Conservation (phyloP, 1,140 invertebrate species). For the Lethrus apterus region DNA sequence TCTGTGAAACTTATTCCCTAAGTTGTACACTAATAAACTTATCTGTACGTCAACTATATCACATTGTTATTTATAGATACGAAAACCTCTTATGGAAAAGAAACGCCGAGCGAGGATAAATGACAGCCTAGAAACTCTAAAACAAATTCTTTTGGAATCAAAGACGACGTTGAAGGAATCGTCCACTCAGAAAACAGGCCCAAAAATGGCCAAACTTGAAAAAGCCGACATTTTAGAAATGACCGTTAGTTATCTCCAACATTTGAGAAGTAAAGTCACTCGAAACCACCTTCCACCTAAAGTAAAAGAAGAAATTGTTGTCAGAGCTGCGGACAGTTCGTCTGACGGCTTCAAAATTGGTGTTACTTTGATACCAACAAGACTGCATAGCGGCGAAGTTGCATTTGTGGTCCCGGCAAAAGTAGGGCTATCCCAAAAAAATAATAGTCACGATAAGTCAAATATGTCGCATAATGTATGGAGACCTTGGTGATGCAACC, state of each 20-base stretch:
- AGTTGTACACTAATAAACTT: too few species aligned
- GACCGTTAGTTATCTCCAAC: conserved; percentile 53
- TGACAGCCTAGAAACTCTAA: conserved; percentile 54
- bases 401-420: conserved; percentile 31
- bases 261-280: conserved; percentile 36
- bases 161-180: conserved; percentile 33
- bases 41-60: too few species aligned
- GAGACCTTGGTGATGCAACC: conserved; percentile 34
- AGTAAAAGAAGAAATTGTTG: conserved; percentile 16
- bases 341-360: conserved; percentile 20
- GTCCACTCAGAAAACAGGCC: conserved; percentile 24
- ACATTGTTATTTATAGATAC: conserved; percentile 49
- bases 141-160: conserved; percentile 52
- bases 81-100: conserved; percentile 67
- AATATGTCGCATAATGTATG: conserved; percentile 27
- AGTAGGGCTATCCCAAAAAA: background rate
- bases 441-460: conserved; percentile 4
- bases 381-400: conserved; percentile 29
- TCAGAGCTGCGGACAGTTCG: conserved; percentile 25
- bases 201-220: conserved; percentile 52
- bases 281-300: conserved; percentile 6
- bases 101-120: conserved; percentile 60
- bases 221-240: conserved; percentile 63
- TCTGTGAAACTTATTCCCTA: too few species aligned
- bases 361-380: conserved; percentile 33